Base-by-base conservation (phyloP, 2,888 invertebrate genomes). In the Aphodius sticticus region DNA sequence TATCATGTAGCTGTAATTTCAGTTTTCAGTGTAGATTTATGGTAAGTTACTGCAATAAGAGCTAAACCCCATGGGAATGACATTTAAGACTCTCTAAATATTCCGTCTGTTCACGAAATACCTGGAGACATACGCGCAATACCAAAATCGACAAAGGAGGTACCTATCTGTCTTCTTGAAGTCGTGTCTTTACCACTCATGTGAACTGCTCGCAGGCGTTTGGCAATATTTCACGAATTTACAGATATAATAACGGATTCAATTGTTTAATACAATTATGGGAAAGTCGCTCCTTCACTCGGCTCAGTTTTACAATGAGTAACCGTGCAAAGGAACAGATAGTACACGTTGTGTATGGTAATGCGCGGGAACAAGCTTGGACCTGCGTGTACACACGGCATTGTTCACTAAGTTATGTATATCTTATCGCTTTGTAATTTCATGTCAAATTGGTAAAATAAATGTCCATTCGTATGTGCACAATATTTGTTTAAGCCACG, bases 171-270 rank as follows among this genome's bases (percentile, higher is more conserved):
- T 26, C 70, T 7, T 15, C 16, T 70, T 4, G 70, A 15, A 35
- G n/a, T 35, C 74, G 74, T 70, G 71, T 72, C 76, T 80, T 80
- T 14, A 53, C 72, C 16, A 76, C 36, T 38, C 78, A 69, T 80
- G 80, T 76, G 80, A 80, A 80, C 78, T 15, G 76, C 80, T 76
- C 77, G 78, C 35, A 76, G 77, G 78, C 76, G 78, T 78, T 78
- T 78, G 77, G 80, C 78, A 80, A 80, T 80, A 78, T 78, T 80
- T 80, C 80, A 80, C 80, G 80, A 80, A 78, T 80, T 78, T 78
- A 1, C 80, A 69, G 77, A 79, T 79, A 79, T 74, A 75, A 70
- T 75, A 70, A 75, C 76, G 69, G 69, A 9, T 53, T 53, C 53
- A 53, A 53, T 53, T 53, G 53, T 77, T 36, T 15, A 72, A 76